These are phyloP conservation scores for Oreochromis mossambicus DNA, from an alignment of 2,797 vertebrate species.

Conservation along the genomic window DNA sequence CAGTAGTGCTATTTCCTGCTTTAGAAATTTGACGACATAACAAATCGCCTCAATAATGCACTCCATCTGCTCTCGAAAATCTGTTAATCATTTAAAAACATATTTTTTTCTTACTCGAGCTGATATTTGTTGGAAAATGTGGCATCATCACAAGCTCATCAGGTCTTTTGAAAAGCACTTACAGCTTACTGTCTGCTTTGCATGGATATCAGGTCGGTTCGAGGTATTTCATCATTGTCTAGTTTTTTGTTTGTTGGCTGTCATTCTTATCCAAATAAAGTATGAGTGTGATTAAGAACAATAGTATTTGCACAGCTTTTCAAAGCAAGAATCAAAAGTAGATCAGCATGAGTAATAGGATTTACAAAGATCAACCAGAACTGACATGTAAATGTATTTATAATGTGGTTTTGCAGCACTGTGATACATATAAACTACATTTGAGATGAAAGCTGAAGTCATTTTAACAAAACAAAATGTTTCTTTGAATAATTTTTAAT, in stretches of 20 bases:
- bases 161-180: neutral
- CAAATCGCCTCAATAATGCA: conserved; percentile 67
- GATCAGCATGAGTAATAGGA: neutral
- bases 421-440: neutral
- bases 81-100: conserved; percentile 63
- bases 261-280: neutral
- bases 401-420: neutral
- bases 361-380: conserved; percentile 41
- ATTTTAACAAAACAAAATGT: neutral
- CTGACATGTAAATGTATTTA: conserved; percentile 31
- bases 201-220: neutral
- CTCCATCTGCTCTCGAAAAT: conserved; percentile 62
- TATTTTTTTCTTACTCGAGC: conserved; percentile 23
- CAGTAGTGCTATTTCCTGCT: conserved; percentile 70
- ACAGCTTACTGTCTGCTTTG: neutral
- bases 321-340: neutral
- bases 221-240: neutral
- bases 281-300: conserved; percentile 30
- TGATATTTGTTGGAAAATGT: conserved; percentile 63
- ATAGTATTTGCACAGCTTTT: conserved; percentile 33
- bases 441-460: neutral
- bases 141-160: conserved; percentile 48
- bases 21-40: conserved; percentile 71
- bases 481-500: neutral
- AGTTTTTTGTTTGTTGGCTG: neutral